Percentiles rank a stretch among this genome's conserved stretches.
phyloP scores from a whole-genome alignment of 2,113 vertebrate species.

The Burhinus bistriatus region DNA sequence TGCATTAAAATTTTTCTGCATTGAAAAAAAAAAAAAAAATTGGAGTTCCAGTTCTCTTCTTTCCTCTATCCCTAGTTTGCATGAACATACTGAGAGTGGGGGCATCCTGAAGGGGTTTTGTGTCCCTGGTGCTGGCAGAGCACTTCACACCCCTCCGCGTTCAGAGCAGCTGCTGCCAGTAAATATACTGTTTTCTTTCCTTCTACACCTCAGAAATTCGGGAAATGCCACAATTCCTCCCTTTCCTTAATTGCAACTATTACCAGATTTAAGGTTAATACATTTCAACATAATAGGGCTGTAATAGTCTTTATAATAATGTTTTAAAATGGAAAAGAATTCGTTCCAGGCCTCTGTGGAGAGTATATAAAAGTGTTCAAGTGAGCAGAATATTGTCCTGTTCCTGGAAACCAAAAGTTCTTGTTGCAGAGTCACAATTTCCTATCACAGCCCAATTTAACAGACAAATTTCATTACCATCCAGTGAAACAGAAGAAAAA shows the following conservation, averaged over 20 bases:
- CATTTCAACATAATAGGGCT: not conserved
- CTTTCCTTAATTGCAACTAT: not conserved
- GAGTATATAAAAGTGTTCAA: not conserved
- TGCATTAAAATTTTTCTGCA: conserved; percentile 16
- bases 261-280: not conserved
- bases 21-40: not conserved
- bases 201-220: not conserved
- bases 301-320: not conserved
- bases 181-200: not conserved
- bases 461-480: not conserved
- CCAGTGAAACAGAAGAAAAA: not conserved
- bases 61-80: not conserved
- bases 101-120: not conserved
- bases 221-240: not conserved
- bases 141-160: accelerated
- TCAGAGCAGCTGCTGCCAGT: not conserved
- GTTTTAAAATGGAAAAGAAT: not conserved
- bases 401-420: not conserved
- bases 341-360: not conserved
- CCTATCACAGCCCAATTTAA: not conserved
- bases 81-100: not conserved
- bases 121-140: not conserved
- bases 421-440: not conserved
- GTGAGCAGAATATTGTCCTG: not conserved
- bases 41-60: not conserved